Evolutionary conservation across 2,888 invertebrate genomes (phyloP).

Genomic region (Mimachlamys varia): DNA sequence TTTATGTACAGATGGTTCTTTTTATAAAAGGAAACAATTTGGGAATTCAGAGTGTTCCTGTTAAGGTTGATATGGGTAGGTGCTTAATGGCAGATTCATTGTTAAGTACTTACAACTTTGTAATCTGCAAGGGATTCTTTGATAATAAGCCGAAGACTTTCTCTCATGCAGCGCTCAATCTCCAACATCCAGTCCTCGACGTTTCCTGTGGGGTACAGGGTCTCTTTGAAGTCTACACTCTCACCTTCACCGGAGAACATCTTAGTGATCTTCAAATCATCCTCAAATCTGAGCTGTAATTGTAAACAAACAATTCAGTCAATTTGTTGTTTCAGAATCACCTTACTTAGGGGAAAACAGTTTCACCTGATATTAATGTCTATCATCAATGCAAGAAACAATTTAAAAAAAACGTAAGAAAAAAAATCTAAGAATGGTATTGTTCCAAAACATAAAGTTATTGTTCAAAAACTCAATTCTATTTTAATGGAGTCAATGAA

Average conservation of each 20-base stretch:
- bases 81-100: not conserved
- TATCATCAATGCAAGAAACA: no score
- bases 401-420: no score
- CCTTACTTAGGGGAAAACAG: no score
- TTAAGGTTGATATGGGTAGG: not conserved
- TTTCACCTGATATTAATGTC: no score
- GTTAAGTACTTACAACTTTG: constrained; percentile 65
- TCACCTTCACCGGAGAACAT: constrained; percentile 92
- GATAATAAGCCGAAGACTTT: constrained; percentile 84
- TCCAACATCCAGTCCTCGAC: constrained; percentile 89
- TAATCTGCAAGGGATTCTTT: constrained; percentile 82
- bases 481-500: no score
- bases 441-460: not conserved
- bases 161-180: constrained; percentile 88
- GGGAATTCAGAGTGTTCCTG: not conserved
- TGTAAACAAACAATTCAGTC: not conserved
- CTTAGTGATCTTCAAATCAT: constrained; percentile 87
- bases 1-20: not conserved
- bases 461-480: no score
- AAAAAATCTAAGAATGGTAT: no score
- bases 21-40: no score
- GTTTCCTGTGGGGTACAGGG: constrained; percentile 88
- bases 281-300: constrained; percentile 84
- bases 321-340: no score
- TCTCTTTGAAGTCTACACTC: constrained; percentile 86